These are phyloP conservation scores for Yponomeuta malinellus DNA, from an alignment of 2,888 invertebrate species.

Conservation along the genomic window DNA sequence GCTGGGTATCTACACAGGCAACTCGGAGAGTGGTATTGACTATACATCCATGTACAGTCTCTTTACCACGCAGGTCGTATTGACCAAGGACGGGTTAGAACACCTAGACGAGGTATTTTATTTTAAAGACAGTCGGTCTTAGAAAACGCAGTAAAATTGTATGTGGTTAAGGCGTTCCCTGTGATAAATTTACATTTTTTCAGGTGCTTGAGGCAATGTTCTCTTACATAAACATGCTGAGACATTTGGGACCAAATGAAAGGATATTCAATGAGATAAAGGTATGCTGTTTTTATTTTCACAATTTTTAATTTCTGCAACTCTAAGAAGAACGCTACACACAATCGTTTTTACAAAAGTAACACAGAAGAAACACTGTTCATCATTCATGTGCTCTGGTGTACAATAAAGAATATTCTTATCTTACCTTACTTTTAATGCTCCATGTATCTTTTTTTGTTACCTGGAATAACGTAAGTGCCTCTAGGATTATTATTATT, in stretches of 20 bases:
- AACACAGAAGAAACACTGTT: too few species aligned
- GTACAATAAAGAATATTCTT: too few species aligned
- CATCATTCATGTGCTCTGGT: too few species aligned
- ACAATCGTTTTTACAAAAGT: too few species aligned
- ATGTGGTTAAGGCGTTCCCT: neutral
- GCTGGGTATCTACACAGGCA: conserved; percentile 81
- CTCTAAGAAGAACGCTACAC: too few species aligned
- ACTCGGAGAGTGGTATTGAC: conserved; percentile 85
- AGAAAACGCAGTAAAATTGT: neutral
- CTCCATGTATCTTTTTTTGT: too few species aligned
- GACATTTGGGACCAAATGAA: conserved; percentile 79
- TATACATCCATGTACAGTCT: conserved; percentile 86
- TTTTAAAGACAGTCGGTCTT: neutral
- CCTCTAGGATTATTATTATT: too few species aligned
- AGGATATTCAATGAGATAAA: conserved; percentile 82
- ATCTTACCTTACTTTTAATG: too few species aligned
- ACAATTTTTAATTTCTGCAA: neutral
- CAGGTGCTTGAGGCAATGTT: conserved; percentile 86
- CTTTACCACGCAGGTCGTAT: conserved; percentile 81
- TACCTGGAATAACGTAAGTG: too few species aligned
- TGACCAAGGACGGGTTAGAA: conserved; percentile 86
- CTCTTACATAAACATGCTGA: conserved; percentile 85
- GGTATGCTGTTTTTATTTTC: conserved; percentile 32
- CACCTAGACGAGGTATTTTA: conserved; percentile 77
- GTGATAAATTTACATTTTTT: conserved; percentile 23